phyloP scores from a whole-genome alignment of 2,113 vertebrate species.

The Nansenia antarctica region DNA sequence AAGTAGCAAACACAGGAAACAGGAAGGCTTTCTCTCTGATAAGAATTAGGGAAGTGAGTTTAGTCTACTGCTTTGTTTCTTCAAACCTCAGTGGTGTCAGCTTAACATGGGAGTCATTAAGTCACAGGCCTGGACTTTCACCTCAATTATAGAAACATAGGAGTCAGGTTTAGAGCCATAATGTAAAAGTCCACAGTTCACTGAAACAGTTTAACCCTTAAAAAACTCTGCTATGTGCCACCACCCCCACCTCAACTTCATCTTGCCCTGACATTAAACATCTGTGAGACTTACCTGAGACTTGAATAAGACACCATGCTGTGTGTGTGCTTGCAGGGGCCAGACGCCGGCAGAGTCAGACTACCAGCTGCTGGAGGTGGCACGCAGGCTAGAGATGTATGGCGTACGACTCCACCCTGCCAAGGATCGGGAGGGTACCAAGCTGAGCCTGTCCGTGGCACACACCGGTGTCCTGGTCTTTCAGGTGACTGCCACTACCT shows the following conservation, averaged over 20 bases:
- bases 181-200: not conserved
- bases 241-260: not conserved
- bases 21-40: slow-evolving; percentile 53
- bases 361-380: slow-evolving; percentile 93
- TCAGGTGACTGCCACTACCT: slow-evolving; percentile 78
- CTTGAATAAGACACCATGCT: not conserved
- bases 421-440: slow-evolving; percentile 94
- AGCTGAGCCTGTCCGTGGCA: slow-evolving; percentile 90
- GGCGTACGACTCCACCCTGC: slow-evolving; percentile 92
- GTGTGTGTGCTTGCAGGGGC: slow-evolving; percentile 76
- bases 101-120: slow-evolving; percentile 38
- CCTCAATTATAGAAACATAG: not conserved
- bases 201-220: not conserved
- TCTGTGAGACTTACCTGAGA: not conserved
- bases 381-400: slow-evolving; percentile 93
- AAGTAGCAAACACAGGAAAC: slow-evolving; percentile 58
- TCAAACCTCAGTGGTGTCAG: slow-evolving; percentile 5
- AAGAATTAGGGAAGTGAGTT: slow-evolving; percentile 50
- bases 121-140: not conserved
- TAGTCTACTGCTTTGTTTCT: slow-evolving; percentile 1
- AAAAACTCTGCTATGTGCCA: not conserved
- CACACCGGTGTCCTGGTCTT: slow-evolving; percentile 95
- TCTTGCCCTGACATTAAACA: not conserved
- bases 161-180: not conserved
- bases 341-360: slow-evolving; percentile 96